A percentile compares a stretch with the other conserved stretches of the same genome.
These are phyloP conservation scores for Eulemur rubriventer DNA, from an alignment of 2,797 vertebrate genomes.

Conservation along the genomic window DNA sequence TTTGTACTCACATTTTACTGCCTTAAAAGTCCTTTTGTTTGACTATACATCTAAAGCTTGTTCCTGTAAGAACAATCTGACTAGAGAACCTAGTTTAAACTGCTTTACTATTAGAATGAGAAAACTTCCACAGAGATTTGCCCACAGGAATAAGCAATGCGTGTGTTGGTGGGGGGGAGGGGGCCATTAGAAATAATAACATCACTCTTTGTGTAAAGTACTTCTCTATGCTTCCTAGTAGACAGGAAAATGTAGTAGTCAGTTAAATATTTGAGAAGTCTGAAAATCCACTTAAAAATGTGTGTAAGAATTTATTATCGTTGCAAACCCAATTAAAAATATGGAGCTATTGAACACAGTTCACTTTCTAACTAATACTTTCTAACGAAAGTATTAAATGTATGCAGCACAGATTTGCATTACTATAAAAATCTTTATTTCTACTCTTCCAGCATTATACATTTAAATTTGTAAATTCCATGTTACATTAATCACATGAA, in stretches of 20 bases:
- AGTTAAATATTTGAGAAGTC: slow-evolving; percentile 56
- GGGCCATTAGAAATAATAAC: not conserved
- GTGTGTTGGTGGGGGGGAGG: not conserved
- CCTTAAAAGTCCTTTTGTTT: not conserved
- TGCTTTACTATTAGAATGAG: not conserved
- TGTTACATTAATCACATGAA: slow-evolving; percentile 70
- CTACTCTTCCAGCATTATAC: slow-evolving; percentile 38
- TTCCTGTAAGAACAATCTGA: not conserved
- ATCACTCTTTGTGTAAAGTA: not conserved
- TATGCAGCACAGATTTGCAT: slow-evolving; percentile 44
- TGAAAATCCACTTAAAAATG: slow-evolving; percentile 47
- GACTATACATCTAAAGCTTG: not conserved
- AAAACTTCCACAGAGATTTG: not conserved
- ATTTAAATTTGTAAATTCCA: slow-evolving; percentile 68
- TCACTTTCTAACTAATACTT: slow-evolving; percentile 32
- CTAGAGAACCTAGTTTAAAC: not conserved
- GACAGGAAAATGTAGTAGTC: not conserved
- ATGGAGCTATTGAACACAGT: slow-evolving; percentile 48
- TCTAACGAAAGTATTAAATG: slow-evolving; percentile 45
- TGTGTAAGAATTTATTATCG: slow-evolving; percentile 46
- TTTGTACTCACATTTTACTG: not conserved
- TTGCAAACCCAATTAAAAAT: slow-evolving; percentile 51
- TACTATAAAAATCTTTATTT: slow-evolving; percentile 67
- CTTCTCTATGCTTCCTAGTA: not conserved
- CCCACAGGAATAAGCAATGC: not conserved